Percentiles rank a stretch among this genome's conserved stretches.
Evolutionary conservation across 2,113 vertebrate species (phyloP).

Genomic region (Archocentrus centrarchus): DNA sequence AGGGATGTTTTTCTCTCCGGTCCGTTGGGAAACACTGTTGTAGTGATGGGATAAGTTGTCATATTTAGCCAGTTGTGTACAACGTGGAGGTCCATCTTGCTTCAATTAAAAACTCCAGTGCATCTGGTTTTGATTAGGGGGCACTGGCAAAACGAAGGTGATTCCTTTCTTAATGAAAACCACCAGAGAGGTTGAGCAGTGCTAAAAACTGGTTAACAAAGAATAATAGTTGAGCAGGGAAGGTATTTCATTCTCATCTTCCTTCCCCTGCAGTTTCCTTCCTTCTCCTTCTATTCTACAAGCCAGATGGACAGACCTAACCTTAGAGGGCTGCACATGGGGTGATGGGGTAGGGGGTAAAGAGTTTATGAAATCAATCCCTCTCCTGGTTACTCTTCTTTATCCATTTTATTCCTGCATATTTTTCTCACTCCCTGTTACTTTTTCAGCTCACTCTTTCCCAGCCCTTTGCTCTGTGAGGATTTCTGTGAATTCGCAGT

Average conservation of each 20-base stretch:
- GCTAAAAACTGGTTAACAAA: slow-evolving; percentile 83
- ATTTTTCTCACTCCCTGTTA: slow-evolving; percentile 32
- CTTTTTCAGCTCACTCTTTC: slow-evolving; percentile 34
- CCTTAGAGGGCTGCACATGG: slow-evolving; percentile 53
- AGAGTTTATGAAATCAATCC: slow-evolving; percentile 68
- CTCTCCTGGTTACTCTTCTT: slow-evolving; percentile 35
- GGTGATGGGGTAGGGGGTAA: slow-evolving; percentile 64
- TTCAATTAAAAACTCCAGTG: slow-evolving; percentile 82
- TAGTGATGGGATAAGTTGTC: slow-evolving; percentile 84
- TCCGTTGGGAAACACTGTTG: slow-evolving; percentile 78
- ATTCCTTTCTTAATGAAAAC: slow-evolving; percentile 86
- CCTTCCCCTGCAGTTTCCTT: slow-evolving; percentile 74
- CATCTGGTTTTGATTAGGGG: slow-evolving; percentile 82
- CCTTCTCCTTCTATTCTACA: slow-evolving; percentile 70
- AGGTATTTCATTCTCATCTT: slow-evolving; percentile 76
- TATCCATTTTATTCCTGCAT: slow-evolving; percentile 44
- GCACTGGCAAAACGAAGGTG: slow-evolving; percentile 84
- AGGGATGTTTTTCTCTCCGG: slow-evolving; percentile 72
- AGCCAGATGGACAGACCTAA: slow-evolving; percentile 62
- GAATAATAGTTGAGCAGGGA: slow-evolving; percentile 79
- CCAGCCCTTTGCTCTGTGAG: slow-evolving; percentile 34
- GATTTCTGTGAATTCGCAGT: slow-evolving; percentile 54
- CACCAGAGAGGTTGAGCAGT: slow-evolving; percentile 78
- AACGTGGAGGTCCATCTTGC: slow-evolving; percentile 86
- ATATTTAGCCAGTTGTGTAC: slow-evolving; percentile 82